Percentiles rank a stretch among this genome's conserved stretches.
Evolutionary conservation across 2,113 vertebrate genomes (phyloP).

Genomic region (Eretmochelys imbricata): DNA sequence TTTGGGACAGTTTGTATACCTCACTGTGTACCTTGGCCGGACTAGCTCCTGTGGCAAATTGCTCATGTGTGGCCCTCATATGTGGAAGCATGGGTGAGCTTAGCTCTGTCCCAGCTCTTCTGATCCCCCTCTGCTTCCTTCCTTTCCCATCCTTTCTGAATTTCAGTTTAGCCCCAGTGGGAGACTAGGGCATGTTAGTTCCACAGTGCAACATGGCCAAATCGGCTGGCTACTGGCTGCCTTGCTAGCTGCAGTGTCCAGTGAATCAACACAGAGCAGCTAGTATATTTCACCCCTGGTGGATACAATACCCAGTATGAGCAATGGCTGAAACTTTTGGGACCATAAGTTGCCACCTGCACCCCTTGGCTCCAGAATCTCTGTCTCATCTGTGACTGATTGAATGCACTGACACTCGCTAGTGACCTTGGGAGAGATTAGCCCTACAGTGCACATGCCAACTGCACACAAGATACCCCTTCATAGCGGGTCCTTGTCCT

Average conservation of each 20-base stretch:
- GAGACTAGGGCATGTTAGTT: background rate
- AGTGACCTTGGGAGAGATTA: background rate
- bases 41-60: background rate
- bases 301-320: background rate
- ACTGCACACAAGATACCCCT: background rate
- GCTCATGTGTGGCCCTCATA: background rate
- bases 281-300: background rate
- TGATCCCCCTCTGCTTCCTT: background rate
- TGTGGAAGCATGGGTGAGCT: background rate
- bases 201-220: background rate
- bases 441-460: background rate
- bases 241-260: background rate
- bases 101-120: background rate
- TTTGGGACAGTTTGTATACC: background rate
- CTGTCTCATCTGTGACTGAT: background rate
- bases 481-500: background rate
- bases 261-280: background rate
- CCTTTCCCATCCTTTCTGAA: background rate
- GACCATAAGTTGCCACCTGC: background rate
- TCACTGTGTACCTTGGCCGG: background rate
- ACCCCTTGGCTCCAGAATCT: background rate
- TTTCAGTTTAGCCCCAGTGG: rapidly evolving
- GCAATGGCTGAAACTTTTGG: background rate
- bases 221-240: background rate
- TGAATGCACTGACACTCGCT: background rate